Evolutionary conservation across 2,888 invertebrate genomes (phyloP).

Genomic region (Brachyptera putata): DNA sequence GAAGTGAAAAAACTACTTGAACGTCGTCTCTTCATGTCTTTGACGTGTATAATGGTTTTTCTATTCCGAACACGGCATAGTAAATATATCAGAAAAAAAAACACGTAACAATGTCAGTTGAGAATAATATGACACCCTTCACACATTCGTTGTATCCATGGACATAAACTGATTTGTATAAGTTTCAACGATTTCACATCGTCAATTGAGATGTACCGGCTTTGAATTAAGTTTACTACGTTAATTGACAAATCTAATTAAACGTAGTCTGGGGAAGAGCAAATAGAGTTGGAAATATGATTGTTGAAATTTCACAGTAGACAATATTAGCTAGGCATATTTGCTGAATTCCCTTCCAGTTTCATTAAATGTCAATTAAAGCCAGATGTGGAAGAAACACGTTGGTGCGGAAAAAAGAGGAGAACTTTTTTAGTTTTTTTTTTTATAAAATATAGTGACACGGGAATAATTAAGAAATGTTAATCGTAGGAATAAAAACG

Average conservation of each 20-base stretch:
- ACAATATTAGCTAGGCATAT: too few species aligned
- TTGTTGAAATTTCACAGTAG: too few species aligned
- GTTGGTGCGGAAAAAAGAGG: too few species aligned
- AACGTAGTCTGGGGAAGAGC: too few species aligned
- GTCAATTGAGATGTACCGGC: background rate
- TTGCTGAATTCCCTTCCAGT: background rate
- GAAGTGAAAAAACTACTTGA: background rate
- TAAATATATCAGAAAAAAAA: too few species aligned
- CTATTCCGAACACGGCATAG: conserved; percentile 1
- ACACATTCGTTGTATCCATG: background rate
- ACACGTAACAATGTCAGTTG: too few species aligned
- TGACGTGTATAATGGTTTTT: background rate
- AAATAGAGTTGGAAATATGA: too few species aligned
- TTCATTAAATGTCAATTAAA: background rate
- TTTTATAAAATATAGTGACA: too few species aligned
- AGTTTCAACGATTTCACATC: background rate
- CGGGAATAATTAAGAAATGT: too few species aligned
- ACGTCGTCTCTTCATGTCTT: conserved; percentile 6
- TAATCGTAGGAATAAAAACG: too few species aligned
- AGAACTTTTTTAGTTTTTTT: too few species aligned
- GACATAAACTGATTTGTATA: background rate
- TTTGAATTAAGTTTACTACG: background rate
- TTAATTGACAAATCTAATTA: background rate
- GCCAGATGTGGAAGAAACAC: background rate
- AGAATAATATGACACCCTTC: background rate